Percentiles rank a stretch among this genome's conserved stretches.
phyloP scores from a whole-genome alignment of 2,888 invertebrate species.

The Amiota mariae region DNA sequence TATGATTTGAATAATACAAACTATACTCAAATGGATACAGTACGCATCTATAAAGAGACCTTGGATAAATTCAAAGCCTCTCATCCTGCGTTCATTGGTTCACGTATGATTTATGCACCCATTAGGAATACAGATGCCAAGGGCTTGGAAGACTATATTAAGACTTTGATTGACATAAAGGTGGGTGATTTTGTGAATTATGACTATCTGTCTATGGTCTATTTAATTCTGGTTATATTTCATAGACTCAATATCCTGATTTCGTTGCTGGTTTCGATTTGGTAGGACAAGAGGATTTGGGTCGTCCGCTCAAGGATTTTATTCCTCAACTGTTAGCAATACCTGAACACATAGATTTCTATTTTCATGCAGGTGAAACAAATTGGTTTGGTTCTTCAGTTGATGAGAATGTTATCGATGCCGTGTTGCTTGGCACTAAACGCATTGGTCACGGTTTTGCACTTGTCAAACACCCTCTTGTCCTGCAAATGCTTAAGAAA shows the following conservation, averaged over 20 bases:
- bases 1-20: constrained; percentile 80
- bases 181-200: constrained; percentile 43
- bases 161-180: constrained; percentile 60
- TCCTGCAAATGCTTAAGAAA: constrained; percentile 77
- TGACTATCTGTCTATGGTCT: neutral
- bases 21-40: constrained; percentile 76
- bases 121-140: constrained; percentile 73
- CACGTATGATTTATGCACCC: constrained; percentile 82
- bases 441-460: constrained; percentile 87
- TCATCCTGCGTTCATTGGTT: constrained; percentile 80
- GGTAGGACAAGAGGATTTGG: constrained; percentile 85
- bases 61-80: constrained; percentile 76
- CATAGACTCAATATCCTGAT: constrained; percentile 77
- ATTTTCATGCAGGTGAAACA: constrained; percentile 89
- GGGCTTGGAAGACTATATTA: constrained; percentile 74
- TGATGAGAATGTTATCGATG: constrained; percentile 85
- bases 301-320: constrained; percentile 78
- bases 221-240: constrained; percentile 25
- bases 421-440: constrained; percentile 82
- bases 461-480: constrained; percentile 81
- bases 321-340: constrained; percentile 75
- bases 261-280: constrained; percentile 86
- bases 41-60: constrained; percentile 76
- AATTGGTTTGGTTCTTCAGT: constrained; percentile 80
- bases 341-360: constrained; percentile 77